Base-by-base conservation (phyloP, 2,888 invertebrate species). In the Nemoura dubitans region DNA sequence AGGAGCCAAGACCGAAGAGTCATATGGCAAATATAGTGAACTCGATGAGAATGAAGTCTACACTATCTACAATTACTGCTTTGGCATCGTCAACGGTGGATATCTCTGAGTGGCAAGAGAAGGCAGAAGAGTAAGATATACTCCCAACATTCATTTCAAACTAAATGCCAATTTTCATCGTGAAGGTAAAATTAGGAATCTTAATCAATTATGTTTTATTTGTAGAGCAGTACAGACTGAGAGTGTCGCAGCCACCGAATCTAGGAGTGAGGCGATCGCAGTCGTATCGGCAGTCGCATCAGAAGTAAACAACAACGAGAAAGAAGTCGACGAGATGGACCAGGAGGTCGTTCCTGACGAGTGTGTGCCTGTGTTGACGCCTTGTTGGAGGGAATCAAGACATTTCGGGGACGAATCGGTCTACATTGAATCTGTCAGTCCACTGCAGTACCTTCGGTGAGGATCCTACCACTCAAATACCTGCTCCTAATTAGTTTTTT, bases 11-110 rank as follows among this genome's bases (percentile, higher is more conserved):
- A 29, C 82, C 29, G 10, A 82, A 29, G 30, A 82, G 82, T 82
- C 82, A 36, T 16, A 82, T 82, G 82, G 82, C 82, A 29, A 82
- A 82, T 36, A 36, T 82, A n/a, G 82, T 82, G 10, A 82, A 82
- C n/a, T 29, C 82, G 14, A 82, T 82, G 30, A 82, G 82, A 82
- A 28, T 29, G 82, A 82, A 82, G 36, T 21, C 82, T 7, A 25
- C 82, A 0, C 21, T 82, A n/a, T 82, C 30, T 21, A 30, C 83
- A 43, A 83, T 83, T 42, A 26, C 81, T 59, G 59, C 59, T 59
- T 59, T 59, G 21, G 59, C 59, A 1, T 59, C 59, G 14, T 59
- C 59, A 1, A 59, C 59, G 21, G 59, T 59, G 14, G 59, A 21
- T 21, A 59, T 59, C 14, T 59, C 59, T 21, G 59, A 59, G 59